phyloP scores from a whole-genome alignment of 1,140 invertebrate species.

The Apis laboriosa region DNA sequence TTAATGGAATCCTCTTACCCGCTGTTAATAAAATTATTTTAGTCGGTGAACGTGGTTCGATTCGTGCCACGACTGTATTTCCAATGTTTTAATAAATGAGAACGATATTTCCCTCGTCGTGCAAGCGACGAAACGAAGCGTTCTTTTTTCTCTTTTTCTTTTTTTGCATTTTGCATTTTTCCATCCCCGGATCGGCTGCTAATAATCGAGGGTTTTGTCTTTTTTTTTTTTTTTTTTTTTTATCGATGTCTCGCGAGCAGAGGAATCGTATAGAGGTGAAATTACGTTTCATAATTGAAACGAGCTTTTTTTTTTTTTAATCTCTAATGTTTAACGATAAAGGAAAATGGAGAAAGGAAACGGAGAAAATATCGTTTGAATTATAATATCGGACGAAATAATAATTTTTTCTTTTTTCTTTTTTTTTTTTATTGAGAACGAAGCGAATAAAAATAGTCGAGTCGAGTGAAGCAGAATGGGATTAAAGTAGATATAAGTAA shows the following conservation, averaged over 20 bases:
- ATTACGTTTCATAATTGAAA: not conserved
- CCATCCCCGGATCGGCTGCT: not conserved
- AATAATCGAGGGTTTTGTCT: not conserved
- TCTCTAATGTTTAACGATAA: not conserved
- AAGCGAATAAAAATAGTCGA: no score
- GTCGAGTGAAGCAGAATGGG: no score
- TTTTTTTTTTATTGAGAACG: no score
- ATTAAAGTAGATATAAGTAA: no score
- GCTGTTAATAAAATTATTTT: constrained; percentile 1
- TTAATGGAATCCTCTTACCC: constrained; percentile 7
- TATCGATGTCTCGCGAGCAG: not conserved
- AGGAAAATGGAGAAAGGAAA: not conserved
- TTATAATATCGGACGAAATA: no score
- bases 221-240: not conserved
- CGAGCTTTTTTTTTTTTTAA: not conserved
- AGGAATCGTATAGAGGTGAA: not conserved
- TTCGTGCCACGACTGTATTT: not conserved
- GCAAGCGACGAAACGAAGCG: not conserved
- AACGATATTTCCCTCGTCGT: not conserved
- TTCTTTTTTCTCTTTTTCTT: no score
- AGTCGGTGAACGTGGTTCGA: not conserved
- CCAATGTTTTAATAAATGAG: not conserved
- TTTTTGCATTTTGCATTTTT: not conserved
- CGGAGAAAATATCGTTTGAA: not conserved
- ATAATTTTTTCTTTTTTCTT: no score